Percentiles rank a stretch among this genome's conserved stretches.
These are phyloP conservation scores for Pampusana beccarii DNA, from an alignment of 2,113 vertebrate species.

Conservation along the genomic window DNA sequence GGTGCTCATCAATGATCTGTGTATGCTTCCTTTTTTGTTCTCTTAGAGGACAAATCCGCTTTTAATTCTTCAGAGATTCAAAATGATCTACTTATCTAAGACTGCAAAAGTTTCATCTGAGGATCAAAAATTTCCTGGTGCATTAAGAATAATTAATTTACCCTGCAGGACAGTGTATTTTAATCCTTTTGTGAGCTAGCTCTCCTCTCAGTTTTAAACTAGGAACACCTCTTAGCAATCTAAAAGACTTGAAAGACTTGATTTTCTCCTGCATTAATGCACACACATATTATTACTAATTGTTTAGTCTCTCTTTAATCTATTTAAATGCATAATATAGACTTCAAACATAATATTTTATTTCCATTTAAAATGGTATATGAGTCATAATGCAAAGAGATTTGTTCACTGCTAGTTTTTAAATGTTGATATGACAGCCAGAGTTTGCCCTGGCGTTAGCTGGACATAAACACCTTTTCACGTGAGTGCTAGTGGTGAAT, in stretches of 20 bases:
- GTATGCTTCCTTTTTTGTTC: not conserved
- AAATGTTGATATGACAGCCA: not conserved
- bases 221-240: slow-evolving; percentile 6
- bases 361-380: slow-evolving; percentile 50
- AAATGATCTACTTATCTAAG: slow-evolving; percentile 1
- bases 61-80: not conserved
- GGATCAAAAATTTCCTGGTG: slow-evolving; percentile 29
- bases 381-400: slow-evolving; percentile 19
- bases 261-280: slow-evolving; percentile 40
- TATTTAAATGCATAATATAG: slow-evolving; percentile 31
- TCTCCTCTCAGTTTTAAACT: slow-evolving; percentile 24
- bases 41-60: not conserved
- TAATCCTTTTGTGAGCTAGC: not conserved
- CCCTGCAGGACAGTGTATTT: slow-evolving; percentile 9
- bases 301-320: slow-evolving; percentile 62
- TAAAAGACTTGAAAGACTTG: slow-evolving; percentile 42
- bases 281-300: slow-evolving; percentile 20
- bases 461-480: not conserved
- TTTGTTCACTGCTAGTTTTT: slow-evolving; percentile 16
- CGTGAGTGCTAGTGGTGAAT: not conserved
- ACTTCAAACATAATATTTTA: slow-evolving; percentile 37
- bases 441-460: not conserved
- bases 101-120: slow-evolving; percentile 30
- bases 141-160: slow-evolving; percentile 31
- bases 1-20: not conserved